Evolutionary conservation across 2,113 vertebrate species (phyloP), one percentile per base, ranked within the genome.

Genomic region (Semicossyphus pulcher): DNA sequence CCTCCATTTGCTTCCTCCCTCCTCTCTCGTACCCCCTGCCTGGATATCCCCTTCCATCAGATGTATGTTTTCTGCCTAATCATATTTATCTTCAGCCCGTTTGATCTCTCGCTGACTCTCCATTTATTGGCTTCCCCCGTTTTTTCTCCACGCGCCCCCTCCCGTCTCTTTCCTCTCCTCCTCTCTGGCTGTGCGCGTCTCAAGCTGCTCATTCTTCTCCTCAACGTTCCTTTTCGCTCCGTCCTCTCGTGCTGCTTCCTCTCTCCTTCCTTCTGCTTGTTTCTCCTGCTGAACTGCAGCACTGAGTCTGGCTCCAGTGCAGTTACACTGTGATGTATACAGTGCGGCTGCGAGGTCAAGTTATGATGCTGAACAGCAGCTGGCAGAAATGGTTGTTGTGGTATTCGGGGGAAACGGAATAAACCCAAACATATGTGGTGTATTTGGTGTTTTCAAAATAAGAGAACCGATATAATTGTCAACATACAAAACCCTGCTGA

Each of bases 1-100:
- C 80, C 72, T 88, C 80, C 69, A 81, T 92, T 87, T 91, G 58
- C 81, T 76, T 49, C 47, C 72, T 64, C 34, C 73, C 58, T 61
- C 66, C 45, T 31, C 56, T 84, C 41, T 68, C 29, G 37, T 25
- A 39, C 37, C 56, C 48, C 64, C 62, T 3, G 15, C 70, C 52
- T 69, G 3, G 5, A 47, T 72, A 44, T 76, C 73, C 36, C 37
- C 49, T 25, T 31, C 62, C 16, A 45, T 81, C 81, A 41, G 31
- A 39, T 53, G 45, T 32, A 49, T 9, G 25, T 76, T 78, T 80
- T 72, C 39, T 7, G 10, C 65, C 36, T 78, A 37, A 81, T 80
- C 66, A 47, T 79, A 69, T 85, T 73, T 39, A 53, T 85, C 81
- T 76, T 63, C 61, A 70, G 34, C 72, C 32, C 10, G 7, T 29